Conservation (phyloP, 2,888 invertebrate genomes). For the Julus scandinavius region DNA sequence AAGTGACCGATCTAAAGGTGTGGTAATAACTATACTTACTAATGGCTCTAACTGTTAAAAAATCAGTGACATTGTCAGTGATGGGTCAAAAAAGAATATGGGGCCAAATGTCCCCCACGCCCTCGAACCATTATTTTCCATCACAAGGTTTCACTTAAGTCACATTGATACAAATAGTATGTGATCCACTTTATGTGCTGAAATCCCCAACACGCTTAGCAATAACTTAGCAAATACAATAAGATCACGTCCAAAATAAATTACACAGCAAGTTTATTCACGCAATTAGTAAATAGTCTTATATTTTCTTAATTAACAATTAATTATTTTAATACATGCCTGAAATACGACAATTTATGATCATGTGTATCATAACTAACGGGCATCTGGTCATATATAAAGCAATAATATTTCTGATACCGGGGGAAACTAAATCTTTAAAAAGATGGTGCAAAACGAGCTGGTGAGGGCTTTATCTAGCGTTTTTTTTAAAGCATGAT, state of each 20-base stretch:
- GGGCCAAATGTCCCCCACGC: too few species aligned
- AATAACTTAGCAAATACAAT: too few species aligned
- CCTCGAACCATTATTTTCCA: too few species aligned
- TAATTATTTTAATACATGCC: slow-evolving; percentile 11
- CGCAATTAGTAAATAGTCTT: slow-evolving; percentile 45
- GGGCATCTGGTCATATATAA: slow-evolving; percentile 46
- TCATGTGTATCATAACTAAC: slow-evolving; percentile 37
- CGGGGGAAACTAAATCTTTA: neutral
- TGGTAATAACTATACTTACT: too few species aligned
- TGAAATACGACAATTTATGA: slow-evolving; percentile 40
- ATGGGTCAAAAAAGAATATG: too few species aligned
- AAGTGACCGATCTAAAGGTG: too few species aligned
- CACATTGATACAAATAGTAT: too few species aligned
- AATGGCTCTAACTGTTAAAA: too few species aligned
- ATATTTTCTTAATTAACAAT: slow-evolving; percentile 46
- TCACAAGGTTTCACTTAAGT: too few species aligned
- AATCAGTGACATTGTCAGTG: too few species aligned
- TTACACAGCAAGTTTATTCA: slow-evolving; percentile 45
- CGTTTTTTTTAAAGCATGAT: slow-evolving; percentile 4
- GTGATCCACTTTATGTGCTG: too few species aligned
- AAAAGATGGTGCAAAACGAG: neutral
- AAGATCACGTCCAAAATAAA: neutral
- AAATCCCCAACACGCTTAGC: too few species aligned
- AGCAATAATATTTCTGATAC: slow-evolving; percentile 43
- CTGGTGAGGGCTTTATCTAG: neutral